phyloP scores from a whole-genome alignment of 1,140 invertebrate genomes.

The Chlorops oryzae region DNA sequence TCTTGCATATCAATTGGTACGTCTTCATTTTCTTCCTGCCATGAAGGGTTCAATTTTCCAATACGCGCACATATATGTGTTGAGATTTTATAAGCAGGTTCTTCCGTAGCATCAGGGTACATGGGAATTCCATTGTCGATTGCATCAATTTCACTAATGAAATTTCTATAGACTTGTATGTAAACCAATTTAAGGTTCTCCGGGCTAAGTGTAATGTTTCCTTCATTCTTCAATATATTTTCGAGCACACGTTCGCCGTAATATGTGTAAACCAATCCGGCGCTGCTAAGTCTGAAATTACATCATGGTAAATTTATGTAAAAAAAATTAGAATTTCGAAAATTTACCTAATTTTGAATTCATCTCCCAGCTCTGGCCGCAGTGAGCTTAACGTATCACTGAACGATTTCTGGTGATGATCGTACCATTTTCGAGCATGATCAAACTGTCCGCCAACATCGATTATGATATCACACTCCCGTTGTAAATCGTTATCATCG shows the following conservation, averaged over 20 bases:
- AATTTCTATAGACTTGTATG: constrained; percentile 78
- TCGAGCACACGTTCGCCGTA: constrained; percentile 80
- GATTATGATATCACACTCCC: constrained; percentile 87
- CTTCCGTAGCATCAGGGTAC: constrained; percentile 56
- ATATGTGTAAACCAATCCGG: constrained; percentile 87
- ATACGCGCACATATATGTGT: constrained; percentile 76
- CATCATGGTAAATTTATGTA: background rate
- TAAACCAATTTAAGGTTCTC: constrained; percentile 61
- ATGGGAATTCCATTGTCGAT: constrained; percentile 92
- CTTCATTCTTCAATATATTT: constrained; percentile 48
- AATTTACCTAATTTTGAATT: constrained; percentile 53
- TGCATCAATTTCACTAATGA: constrained; percentile 92
- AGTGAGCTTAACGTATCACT: constrained; percentile 54
- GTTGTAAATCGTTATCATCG: constrained; percentile 58
- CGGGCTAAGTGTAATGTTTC: constrained; percentile 42
- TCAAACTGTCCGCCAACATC: constrained; percentile 93
- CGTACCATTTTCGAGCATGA: constrained; percentile 69
- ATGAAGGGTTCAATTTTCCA: constrained; percentile 72
- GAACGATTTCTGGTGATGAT: constrained; percentile 88
- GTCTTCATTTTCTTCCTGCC: constrained; percentile 64
- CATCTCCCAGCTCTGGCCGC: constrained; percentile 51
- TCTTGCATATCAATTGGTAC: constrained; percentile 49
- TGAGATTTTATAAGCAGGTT: constrained; percentile 72
- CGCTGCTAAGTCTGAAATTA: constrained; percentile 80
- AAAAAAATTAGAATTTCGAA: background rate